Percentiles rank a stretch among this genome's conserved stretches.
Conservation (phyloP, 2,113 vertebrate species). For the Trochalopteron elliotii region DNA sequence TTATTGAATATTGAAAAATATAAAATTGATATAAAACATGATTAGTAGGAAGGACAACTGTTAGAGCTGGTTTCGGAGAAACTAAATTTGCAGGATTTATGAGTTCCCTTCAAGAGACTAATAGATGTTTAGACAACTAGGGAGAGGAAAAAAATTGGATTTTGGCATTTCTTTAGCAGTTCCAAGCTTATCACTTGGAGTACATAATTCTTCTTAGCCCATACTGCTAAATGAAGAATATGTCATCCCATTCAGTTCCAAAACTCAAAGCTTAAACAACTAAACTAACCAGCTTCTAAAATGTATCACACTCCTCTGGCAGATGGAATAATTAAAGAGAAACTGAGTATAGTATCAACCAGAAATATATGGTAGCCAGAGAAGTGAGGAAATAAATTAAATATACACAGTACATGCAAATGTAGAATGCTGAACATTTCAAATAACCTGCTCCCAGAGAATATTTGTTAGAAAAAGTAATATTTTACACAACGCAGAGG, state of each 20-base stretch:
- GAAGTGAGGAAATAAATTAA: conserved; percentile 35
- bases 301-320: conserved; percentile 4
- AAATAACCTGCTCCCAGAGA: neutral
- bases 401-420: neutral
- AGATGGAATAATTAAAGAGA: conserved; percentile 59
- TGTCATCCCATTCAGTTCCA: conserved; percentile 25
- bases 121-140: conserved; percentile 45
- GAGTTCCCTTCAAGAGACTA: conserved; percentile 51
- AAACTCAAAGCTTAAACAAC: conserved; percentile 54
- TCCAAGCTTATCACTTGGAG: conserved; percentile 53
- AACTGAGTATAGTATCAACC: neutral
- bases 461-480: neutral
- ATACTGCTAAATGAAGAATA: conserved; percentile 35
- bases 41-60: conserved; percentile 55
- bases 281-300: conserved; percentile 23
- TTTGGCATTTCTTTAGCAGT: conserved; percentile 57
- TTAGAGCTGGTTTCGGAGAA: conserved; percentile 57
- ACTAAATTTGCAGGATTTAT: conserved; percentile 65
- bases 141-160: conserved; percentile 46
- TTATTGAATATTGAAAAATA: conserved; percentile 62
- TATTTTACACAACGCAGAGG: neutral
- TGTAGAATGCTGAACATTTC: neutral
- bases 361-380: conserved; percentile 5
- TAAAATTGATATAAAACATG: conserved; percentile 57
- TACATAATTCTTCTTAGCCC: conserved; percentile 48